A percentile compares a stretch with the other conserved stretches of the same genome.
phyloP scores from a whole-genome alignment of 2,888 invertebrate genomes.

The Acheta domesticus region DNA sequence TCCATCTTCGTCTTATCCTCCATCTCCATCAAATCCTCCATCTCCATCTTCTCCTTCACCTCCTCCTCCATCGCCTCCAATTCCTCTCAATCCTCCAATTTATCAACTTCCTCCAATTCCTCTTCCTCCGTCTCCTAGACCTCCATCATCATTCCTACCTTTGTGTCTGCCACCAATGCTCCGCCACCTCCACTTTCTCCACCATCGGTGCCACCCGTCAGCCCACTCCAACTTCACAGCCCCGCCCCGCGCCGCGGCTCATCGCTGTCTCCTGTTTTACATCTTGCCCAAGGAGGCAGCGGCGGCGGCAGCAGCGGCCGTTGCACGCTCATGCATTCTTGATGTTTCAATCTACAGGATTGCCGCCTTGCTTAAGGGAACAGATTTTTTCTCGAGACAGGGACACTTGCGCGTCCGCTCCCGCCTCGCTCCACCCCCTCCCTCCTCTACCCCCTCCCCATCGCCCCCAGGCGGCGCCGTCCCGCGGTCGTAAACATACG shows the following conservation, averaged over 20 bases:
- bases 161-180: neutral
- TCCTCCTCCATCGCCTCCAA: neutral
- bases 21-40: neutral
- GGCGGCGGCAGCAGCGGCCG: neutral
- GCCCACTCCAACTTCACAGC: neutral
- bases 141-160: neutral
- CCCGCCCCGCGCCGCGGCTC: neutral
- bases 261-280: conserved; percentile 21
- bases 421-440: neutral
- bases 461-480: neutral
- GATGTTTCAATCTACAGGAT: conserved; percentile 36
- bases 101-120: neutral
- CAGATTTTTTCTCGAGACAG: conserved; percentile 28
- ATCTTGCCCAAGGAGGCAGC: neutral
- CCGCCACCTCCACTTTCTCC: neutral
- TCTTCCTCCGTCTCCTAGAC: neutral
- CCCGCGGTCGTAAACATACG: neutral
- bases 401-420: neutral
- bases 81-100: neutral
- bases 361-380: conserved; percentile 32
- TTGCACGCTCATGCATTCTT: conserved; percentile 33
- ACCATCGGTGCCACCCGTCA: too few species aligned
- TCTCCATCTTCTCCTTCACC: neutral
- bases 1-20: neutral
- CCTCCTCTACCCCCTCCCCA: neutral